Conservation (phyloP, 1,140 invertebrate genomes). For the Neomicropteryx cornuta region DNA sequence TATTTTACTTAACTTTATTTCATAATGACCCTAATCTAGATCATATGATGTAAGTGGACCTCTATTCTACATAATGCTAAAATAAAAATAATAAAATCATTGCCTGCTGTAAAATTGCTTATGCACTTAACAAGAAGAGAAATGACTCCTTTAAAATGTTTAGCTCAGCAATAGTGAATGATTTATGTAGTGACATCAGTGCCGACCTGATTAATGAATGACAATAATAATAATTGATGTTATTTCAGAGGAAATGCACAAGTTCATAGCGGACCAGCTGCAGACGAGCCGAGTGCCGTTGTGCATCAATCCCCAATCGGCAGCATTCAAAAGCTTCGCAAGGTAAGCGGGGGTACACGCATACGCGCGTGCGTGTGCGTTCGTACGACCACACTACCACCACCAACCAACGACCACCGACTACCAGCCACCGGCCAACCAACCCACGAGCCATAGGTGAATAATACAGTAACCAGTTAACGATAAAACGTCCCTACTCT, state of each 20-base stretch:
- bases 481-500: conserved; percentile 27
- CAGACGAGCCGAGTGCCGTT: conserved; percentile 89
- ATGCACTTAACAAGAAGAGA: no score
- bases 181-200: no score
- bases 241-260: conserved; percentile 98
- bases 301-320: conserved; percentile 98
- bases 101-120: no score
- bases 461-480: conserved; percentile 17
- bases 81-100: no score
- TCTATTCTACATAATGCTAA: no score
- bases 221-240: no score
- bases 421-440: conserved; percentile 11
- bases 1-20: no score
- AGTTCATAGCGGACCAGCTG: conserved; percentile 94
- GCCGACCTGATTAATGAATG: no score
- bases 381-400: conserved; percentile 27
- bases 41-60: no score
- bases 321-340: conserved; percentile 98
- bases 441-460: conserved; percentile 13
- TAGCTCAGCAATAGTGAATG: no score
- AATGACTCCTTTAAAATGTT: no score
- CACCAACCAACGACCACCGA: conserved; percentile 33
- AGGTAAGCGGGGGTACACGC: conserved; percentile 63
- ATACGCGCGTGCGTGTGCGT: conserved; percentile 19
- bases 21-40: no score